A percentile compares a stretch with the other conserved stretches of the same genome.
These are phyloP conservation scores for Mus musculus DNA, from an alignment of 2,113 vertebrate species.

Conservation along the genomic window GRCm39 chr1:85262001-85262500, in stretches of 20 bases:
- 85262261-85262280: background rate
- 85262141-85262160: too few species aligned
- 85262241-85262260: background rate
- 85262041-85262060: too few species aligned
- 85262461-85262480: background rate
- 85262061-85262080: too few species aligned
- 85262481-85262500: background rate
- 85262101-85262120: too few species aligned
- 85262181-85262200: background rate
- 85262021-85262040: background rate
- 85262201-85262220: background rate
- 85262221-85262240: background rate
- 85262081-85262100: too few species aligned
- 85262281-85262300: background rate
- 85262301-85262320: background rate
- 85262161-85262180: background rate
- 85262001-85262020: background rate
- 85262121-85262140: too few species aligned
- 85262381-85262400: background rate
- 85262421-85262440: background rate
- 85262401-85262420: background rate
- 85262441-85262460: too few species aligned
- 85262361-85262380: too few species aligned
- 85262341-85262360: background rate
- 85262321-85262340: background rate